Evolutionary conservation across 2,113 vertebrate genomes (phyloP), one percentile per base, ranked within the genome.

Genomic region (Apodemus sylvaticus): DNA sequence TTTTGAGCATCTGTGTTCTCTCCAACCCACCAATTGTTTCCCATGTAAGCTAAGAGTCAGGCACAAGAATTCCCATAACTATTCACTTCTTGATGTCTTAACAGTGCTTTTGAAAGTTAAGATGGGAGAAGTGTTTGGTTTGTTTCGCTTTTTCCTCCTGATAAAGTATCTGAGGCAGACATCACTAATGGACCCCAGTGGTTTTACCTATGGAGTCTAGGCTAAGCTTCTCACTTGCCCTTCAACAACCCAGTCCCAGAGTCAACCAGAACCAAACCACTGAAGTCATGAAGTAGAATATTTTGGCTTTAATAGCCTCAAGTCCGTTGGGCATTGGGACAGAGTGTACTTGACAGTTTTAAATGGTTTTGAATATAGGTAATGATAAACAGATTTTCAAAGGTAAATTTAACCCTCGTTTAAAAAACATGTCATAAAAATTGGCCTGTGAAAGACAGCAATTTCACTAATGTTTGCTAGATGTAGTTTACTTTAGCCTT

Each of bases 401-500:
- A 26, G 36, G 51, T 39, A 68, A 73, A 70, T 88, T 95, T 93
- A 13, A 53, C 92, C 14, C 7, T n/a, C 55, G 16, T 89, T 58
- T 79, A 31, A 66, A 81, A 81, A 76, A n/a, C 39, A 77, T 91
- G 39, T 60, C 31, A 89, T 76, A 3, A 10, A 89, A 66, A 34
- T 66, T 66, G 64, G 64, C 64, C 64, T 31, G 12, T 66, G 22
- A 93, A 70, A 94, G 55, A 92, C 24, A 91, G 16, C 90, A n/a
- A 87, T 95, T 86, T 86, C 36, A 81, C 42, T 89, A 90, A 64
- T 29, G 90, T 22, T 86, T 93, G 11, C 7, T 86, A 73, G 34
- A 53, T 93, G 19, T 24, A 66, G 85, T 96, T 96, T 96, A 26
- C 26, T 55, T 86, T 96, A 92, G 20, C 48, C 20, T 93, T 93